Percentiles rank a stretch among this genome's conserved stretches.
These are phyloP conservation scores for Pithys albifrons DNA, from an alignment of 2,113 vertebrate genomes.

Conservation along the genomic window DNA sequence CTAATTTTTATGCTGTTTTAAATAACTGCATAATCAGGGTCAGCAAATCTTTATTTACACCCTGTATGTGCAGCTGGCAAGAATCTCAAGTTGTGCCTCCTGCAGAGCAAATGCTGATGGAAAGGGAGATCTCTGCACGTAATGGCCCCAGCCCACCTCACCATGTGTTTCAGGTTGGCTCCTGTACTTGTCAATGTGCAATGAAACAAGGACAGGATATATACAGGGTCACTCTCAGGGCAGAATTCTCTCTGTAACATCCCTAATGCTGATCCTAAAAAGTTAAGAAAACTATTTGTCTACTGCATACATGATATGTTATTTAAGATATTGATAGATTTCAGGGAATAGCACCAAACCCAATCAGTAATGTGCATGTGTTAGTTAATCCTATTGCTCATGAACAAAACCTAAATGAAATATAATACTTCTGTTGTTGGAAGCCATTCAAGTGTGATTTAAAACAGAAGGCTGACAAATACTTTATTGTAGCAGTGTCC, in stretches of 20 bases:
- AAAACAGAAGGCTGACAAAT: constrained; percentile 26
- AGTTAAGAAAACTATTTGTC: not conserved
- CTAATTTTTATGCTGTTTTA: not conserved
- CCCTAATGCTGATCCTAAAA: not conserved
- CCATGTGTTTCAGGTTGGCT: not conserved
- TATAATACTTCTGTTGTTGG: not conserved
- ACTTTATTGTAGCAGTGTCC: not conserved
- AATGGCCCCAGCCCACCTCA: not conserved
- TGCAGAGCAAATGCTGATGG: not conserved
- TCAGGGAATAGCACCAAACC: not conserved
- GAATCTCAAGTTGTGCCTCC: not conserved
- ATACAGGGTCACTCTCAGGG: not conserved
- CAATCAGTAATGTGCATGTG: not conserved
- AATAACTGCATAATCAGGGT: not conserved
- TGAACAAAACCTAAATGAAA: constrained; percentile 9
- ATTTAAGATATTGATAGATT: not conserved
- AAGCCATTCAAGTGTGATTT: constrained; percentile 17
- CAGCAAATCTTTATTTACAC: not conserved
- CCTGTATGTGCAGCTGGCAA: not conserved
- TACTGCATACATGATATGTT: not conserved
- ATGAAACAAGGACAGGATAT: not conserved
- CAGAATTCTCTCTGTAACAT: not conserved
- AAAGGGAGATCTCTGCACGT: rapidly evolving
- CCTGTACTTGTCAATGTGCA: not conserved
- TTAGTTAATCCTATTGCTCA: constrained; percentile 23